Base-by-base conservation (phyloP, 2,888 invertebrate genomes). In the Norana najaformis region DNA sequence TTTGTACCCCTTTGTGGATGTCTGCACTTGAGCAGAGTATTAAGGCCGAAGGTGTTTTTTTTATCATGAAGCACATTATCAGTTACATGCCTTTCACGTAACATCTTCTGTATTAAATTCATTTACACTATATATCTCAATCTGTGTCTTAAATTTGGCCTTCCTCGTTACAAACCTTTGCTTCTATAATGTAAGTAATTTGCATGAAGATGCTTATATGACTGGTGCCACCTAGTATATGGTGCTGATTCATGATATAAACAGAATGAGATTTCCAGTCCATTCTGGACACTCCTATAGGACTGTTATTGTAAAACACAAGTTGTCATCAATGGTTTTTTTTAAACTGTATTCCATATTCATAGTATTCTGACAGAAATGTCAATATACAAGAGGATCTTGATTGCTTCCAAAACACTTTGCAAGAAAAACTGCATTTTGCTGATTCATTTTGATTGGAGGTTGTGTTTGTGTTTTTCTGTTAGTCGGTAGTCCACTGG, bases 401-500 rank as follows among this genome's bases (percentile, higher is more conserved):
- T n/a, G 69, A 69, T 11, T 30, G n/a, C 1, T 69, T 69, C 4
- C 14, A 23, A 69, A 69, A 69, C 11, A 1, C 69, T 69, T n/a
- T n/a, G 69, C 47, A n/a, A 11, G n/a, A 69, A 53, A 4, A 0
- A 53, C 20, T 30, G 30, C 8, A 69, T n/a, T 69, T 69, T 69
- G 69, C n/a, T 69, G 2, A 69, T 69, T 69, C 4, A 69, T n/a
- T n/a, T 69, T 47, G 5, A 41, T 18, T 13, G 14, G 41, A 41
- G 41, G 41, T 41, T 41, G 18, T 41, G 18, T 41, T 41, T 41
- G 41, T 41, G 20, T 47, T 14, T 47, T 30, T 69, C n/a, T n/a
- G 69, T 69, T n/a, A 98, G 98, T 99, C 94, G 99, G 99, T 6
- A 95, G 96, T 36, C 98, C 99, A 13, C 96, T 99, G 93, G 96